Percentiles rank a stretch among this genome's conserved stretches.
Evolutionary conservation across 2,113 vertebrate species (phyloP).

Genomic region (Alouatta palliata): DNA sequence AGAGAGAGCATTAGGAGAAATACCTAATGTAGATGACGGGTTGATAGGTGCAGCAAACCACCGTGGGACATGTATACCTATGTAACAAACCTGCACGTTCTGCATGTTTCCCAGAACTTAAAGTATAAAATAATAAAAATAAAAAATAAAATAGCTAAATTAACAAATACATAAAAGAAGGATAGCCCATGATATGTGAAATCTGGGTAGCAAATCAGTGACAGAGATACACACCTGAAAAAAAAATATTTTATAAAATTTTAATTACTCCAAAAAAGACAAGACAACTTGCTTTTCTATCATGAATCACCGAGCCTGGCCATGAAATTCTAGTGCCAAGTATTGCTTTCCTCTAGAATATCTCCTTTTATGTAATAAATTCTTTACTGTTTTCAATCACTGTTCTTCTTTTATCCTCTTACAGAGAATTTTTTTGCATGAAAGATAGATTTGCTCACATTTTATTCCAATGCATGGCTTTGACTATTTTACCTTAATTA

Average conservation of each 20-base stretch:
- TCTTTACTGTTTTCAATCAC: background rate
- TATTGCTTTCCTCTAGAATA: background rate
- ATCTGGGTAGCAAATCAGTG: background rate
- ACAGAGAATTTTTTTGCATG: background rate
- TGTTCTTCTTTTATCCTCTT: background rate
- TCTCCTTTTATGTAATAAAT: background rate
- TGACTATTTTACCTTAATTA: conserved; percentile 16
- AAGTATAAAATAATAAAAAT: too few relatives aligned
- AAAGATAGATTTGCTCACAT: background rate
- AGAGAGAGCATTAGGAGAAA: too few relatives aligned
- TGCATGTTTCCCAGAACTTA: too few relatives aligned
- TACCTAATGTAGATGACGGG: too few relatives aligned
- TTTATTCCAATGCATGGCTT: background rate
- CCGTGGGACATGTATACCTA: too few relatives aligned
- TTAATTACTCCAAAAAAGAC: background rate
- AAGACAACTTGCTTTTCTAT: background rate
- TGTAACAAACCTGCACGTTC: too few relatives aligned
- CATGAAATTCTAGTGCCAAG: background rate
- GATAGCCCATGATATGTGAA: background rate
- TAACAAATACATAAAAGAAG: background rate
- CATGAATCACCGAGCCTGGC: background rate
- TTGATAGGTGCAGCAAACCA: too few relatives aligned
- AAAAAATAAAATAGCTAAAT: background rate
- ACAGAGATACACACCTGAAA: background rate
- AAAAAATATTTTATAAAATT: background rate